phyloP scores from a whole-genome alignment of 2,113 vertebrate species.

The Nerophis ophidion region DNA sequence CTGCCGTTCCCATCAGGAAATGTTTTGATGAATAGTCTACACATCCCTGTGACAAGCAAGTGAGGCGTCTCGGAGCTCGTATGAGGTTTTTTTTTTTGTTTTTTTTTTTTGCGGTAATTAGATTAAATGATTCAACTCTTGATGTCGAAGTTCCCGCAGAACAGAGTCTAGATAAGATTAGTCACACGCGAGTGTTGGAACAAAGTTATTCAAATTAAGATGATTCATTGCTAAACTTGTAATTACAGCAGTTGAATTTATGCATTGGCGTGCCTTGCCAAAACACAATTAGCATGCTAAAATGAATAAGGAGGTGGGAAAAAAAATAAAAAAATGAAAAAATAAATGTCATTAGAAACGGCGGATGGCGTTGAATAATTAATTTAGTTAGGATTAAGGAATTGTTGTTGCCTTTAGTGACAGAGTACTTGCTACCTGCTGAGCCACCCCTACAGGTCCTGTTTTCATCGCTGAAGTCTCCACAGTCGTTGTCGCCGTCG shows the following conservation, averaged over 20 bases:
- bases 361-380: background rate
- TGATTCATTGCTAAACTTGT: conserved; percentile 47
- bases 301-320: conserved; percentile 4
- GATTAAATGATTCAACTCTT: conserved; percentile 69
- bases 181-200: conserved; percentile 40
- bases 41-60: conserved; percentile 72
- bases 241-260: conserved; percentile 33
- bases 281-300: conserved; percentile 18
- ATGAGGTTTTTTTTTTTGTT: conserved; percentile 19
- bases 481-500: conserved; percentile 96
- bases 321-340: no score
- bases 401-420: background rate
- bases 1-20: conserved; percentile 54
- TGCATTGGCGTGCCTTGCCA: conserved; percentile 29
- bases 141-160: conserved; percentile 47
- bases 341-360: background rate
- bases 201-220: conserved; percentile 46
- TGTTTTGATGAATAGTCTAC: conserved; percentile 71
- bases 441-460: conserved; percentile 79
- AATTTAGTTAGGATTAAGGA: background rate
- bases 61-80: conserved; percentile 50
- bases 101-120: conserved; percentile 66
- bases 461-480: conserved; percentile 92
- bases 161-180: conserved; percentile 55
- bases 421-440: conserved; percentile 68